Percentiles rank a stretch among this genome's conserved stretches.
These are phyloP conservation scores for Cardinalis cardinalis DNA, from an alignment of 2,113 vertebrate species.

Conservation along the genomic window DNA sequence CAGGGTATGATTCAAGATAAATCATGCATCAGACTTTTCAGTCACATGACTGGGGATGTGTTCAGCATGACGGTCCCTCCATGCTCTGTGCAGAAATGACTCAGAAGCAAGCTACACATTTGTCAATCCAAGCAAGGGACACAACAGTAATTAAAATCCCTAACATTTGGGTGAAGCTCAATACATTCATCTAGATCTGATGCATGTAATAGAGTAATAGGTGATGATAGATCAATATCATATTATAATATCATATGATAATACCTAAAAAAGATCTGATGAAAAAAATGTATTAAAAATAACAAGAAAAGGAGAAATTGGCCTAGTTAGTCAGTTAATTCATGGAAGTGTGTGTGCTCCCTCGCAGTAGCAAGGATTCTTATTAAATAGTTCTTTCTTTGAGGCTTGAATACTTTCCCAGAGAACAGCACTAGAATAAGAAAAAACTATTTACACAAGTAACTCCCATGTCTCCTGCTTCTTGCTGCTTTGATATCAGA, in stretches of 20 bases:
- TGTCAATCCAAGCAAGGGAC: neutral
- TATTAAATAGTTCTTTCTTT: neutral
- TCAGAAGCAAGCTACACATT: neutral
- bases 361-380: neutral
- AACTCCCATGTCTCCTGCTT: neutral
- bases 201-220: neutral
- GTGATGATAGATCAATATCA: neutral
- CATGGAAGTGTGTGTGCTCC: neutral
- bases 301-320: neutral
- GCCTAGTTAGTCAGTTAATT: neutral
- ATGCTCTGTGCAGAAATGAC: neutral
- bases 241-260: neutral
- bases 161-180: neutral
- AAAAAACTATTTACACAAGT: neutral
- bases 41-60: neutral
- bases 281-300: neutral
- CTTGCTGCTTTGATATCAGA: neutral
- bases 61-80: neutral
- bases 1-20: conserved; percentile 10
- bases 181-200: neutral
- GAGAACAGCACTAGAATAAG: neutral
- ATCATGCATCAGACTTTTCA: neutral
- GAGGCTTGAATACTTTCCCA: neutral
- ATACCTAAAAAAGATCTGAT: neutral
- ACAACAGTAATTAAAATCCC: neutral